Evolutionary conservation across 2,113 vertebrate genomes (phyloP).

Genomic region (Austrofundulus limnaeus): DNA sequence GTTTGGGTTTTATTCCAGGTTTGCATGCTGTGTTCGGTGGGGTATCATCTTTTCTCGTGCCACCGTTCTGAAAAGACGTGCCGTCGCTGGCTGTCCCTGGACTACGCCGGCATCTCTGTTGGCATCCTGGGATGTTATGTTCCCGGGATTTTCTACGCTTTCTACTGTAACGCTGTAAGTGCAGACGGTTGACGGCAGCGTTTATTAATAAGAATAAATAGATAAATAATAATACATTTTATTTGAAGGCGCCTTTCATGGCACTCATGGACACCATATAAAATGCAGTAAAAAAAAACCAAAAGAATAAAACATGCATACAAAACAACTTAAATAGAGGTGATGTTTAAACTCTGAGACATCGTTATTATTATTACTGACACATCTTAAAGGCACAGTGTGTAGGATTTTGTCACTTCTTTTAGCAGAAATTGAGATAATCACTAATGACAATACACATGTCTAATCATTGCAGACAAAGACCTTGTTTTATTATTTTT

Average conservation of each 20-base stretch:
- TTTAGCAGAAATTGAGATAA: no score
- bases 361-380: background rate
- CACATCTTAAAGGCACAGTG: background rate
- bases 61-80: conserved; percentile 95
- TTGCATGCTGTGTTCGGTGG: conserved; percentile 97
- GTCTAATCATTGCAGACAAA: no score
- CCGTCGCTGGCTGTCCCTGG: conserved; percentile 93
- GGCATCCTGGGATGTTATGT: conserved; percentile 98
- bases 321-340: no score
- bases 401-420: no score
- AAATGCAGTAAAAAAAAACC: no score
- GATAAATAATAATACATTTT: no score
- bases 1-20: conserved; percentile 77
- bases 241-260: no score
- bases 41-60: conserved; percentile 95
- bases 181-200: background rate
- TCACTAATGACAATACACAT: no score
- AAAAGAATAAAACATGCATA: no score
- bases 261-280: no score
- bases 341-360: background rate
- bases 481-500: no score
- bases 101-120: conserved; percentile 95
- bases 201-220: no score
- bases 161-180: conserved; percentile 94
- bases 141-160: conserved; percentile 96